These are phyloP conservation scores for Pseudochirops cupreus DNA, from an alignment of 2,797 vertebrate genomes.

Conservation along the genomic window DNA sequence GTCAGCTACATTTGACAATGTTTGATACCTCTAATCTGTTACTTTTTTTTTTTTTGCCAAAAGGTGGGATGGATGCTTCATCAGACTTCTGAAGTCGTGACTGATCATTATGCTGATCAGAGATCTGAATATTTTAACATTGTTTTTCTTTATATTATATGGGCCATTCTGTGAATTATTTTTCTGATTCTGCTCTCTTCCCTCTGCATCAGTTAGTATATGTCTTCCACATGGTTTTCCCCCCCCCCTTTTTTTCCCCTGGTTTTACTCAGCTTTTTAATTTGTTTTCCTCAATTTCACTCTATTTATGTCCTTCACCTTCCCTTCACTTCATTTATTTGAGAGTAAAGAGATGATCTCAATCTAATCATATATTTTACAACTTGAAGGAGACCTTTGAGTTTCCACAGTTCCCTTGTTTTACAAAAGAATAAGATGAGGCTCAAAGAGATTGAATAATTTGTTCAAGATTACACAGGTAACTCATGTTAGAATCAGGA, in stretches of 20 bases:
- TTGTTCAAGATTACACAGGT: neutral
- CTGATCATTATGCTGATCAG: neutral
- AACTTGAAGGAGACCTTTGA: neutral
- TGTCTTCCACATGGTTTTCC: neutral
- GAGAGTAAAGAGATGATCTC: neutral
- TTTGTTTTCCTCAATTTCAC: neutral
- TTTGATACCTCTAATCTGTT: neutral
- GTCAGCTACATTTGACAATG: neutral
- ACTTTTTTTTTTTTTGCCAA: neutral
- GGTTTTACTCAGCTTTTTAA: neutral
- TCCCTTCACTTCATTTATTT: neutral
- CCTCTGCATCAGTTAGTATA: neutral
- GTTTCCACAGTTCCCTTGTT: neutral
- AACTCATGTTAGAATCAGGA: neutral
- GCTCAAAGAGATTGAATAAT: neutral
- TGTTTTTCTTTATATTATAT: neutral
- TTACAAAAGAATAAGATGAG: neutral
- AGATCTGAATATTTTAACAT: neutral
- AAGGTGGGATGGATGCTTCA: neutral
- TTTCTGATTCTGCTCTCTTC: neutral
- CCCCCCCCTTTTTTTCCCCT: neutral
- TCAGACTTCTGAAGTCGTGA: neutral
- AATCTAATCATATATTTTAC: neutral
- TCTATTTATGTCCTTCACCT: neutral
- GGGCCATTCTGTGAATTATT: neutral